Evolutionary conservation across 2,113 vertebrate species (phyloP).

Genomic region (Nesogale talazaci): DNA sequence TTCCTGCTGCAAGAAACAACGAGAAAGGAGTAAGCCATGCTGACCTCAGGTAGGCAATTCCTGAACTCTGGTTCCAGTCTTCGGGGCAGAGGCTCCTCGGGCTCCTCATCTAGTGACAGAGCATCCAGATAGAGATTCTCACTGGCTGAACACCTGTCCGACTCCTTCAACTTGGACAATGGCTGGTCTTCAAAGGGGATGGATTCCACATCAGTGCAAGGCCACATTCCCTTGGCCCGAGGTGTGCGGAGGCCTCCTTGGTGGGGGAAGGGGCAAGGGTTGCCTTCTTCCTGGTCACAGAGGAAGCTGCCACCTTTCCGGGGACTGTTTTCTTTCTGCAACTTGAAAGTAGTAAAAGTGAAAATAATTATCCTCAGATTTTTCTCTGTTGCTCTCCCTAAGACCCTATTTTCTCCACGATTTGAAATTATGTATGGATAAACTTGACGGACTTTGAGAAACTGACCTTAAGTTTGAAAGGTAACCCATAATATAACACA

Average conservation of each 20-base stretch:
- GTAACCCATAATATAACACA: not conserved
- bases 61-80: slow-evolving; percentile 90
- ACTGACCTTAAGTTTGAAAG: slow-evolving; percentile 48
- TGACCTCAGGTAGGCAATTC: slow-evolving; percentile 89
- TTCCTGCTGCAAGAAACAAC: too few species aligned
- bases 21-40: not conserved
- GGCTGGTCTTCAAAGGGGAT: slow-evolving; percentile 88
- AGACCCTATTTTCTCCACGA: not conserved
- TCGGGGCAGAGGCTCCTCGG: slow-evolving; percentile 86
- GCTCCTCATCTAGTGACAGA: slow-evolving; percentile 90
- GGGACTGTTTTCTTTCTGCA: slow-evolving; percentile 90
- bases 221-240: slow-evolving; percentile 79
- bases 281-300: slow-evolving; percentile 86
- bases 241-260: slow-evolving; percentile 85
- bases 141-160: slow-evolving; percentile 85
- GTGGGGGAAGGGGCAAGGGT: slow-evolving; percentile 78
- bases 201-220: slow-evolving; percentile 90
- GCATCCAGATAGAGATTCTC: slow-evolving; percentile 96
- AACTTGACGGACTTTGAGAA: not conserved
- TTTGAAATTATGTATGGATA: not conserved
- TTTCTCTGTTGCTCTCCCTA: not conserved
- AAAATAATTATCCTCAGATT: slow-evolving; percentile 46
- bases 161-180: slow-evolving; percentile 87
- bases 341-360: slow-evolving; percentile 81
- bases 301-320: slow-evolving; percentile 82